Conservation (phyloP, 92 coral and sea anemone species). For the Heliopora coerulea region DNA sequence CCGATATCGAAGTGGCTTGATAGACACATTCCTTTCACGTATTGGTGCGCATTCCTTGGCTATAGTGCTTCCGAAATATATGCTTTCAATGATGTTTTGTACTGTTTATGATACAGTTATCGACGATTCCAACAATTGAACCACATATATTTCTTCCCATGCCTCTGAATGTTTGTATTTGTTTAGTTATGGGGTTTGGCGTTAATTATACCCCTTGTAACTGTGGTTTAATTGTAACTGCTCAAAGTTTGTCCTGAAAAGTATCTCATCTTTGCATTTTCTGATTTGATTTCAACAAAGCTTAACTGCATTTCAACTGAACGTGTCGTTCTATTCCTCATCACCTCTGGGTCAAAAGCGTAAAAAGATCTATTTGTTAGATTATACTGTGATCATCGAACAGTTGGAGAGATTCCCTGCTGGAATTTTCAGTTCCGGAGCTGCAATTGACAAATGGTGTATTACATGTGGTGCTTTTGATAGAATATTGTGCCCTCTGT, state of each 20-base stretch:
- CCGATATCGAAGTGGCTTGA: too few relatives aligned
- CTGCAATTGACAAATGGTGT: constrained; percentile 24
- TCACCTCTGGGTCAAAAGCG: not conserved
- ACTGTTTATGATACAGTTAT: not conserved
- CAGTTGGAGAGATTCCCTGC: constrained; percentile 6
- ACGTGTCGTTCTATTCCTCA: not conserved
- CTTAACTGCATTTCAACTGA: not conserved
- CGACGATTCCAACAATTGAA: not conserved
- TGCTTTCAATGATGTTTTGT: too few relatives aligned
- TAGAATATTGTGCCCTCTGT: not conserved
- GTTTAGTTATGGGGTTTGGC: constrained; percentile 37
- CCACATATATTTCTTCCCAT: not conserved
- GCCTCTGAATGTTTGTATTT: not conserved
- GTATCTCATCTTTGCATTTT: too few relatives aligned
- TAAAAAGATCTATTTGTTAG: not conserved
- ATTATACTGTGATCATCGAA: not conserved
- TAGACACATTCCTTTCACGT: too few relatives aligned
- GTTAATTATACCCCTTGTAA: constrained; percentile 31
- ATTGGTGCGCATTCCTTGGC: too few relatives aligned
- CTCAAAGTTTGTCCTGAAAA: too few relatives aligned
- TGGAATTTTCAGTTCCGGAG: constrained; percentile 34
- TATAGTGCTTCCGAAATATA: too few relatives aligned
- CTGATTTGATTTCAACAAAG: not conserved
- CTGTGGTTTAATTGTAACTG: constrained; percentile 17
- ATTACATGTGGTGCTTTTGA: constrained; percentile 40